Evolutionary conservation across 2,888 invertebrate genomes (phyloP), one percentile per base, ranked within the genome.

Genomic region (Nezara viridula): DNA sequence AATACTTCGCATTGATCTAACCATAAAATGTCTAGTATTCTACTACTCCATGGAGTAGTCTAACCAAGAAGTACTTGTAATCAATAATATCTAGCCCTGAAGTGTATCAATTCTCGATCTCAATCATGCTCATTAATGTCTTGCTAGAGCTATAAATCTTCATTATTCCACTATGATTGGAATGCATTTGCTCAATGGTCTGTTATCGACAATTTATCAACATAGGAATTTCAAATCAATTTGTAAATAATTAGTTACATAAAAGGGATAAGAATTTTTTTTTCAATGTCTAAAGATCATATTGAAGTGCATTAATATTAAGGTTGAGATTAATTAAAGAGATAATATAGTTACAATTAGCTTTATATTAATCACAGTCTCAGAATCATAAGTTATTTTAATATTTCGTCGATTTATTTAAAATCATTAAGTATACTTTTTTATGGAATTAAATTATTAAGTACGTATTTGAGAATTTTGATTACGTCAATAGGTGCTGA

Each of bases 191-290:
- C 66, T 73, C 66, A 73, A 73, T 37, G 19, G 27, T 32, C 19
- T 19, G 19, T 73, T 73, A 73, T 73, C 66, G 37, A 73, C 19
- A 73, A 73, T 37, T 37, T 37, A 73, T 73, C 66, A 32, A 37
- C 66, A 21, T 32, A 19, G 9, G 66, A 73, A 73, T 73, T 37
- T 19, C 32, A 19, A 37, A 37, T 14, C 66, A 9, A 32, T 73
- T 73, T 73, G 66, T 73, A 37, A 37, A 73, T 21, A 73, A 21
- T 73, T 37, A 37, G 66, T 73, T 73, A 73, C 66, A 73, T 73
- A 73, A 73, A 37, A 2, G 66, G 14, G 32, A 24, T 5, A 37
- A 73, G 19, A 66, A 16, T 19, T 3, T 52, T 1, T 27, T 27
- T 27, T 24, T 27, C 60, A 60, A 2, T 60, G 37, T 73, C 66